Percentiles rank a stretch among this genome's conserved stretches.
Conservation (phyloP, 2,113 vertebrate genomes). For the Synodontis membranacea region DNA sequence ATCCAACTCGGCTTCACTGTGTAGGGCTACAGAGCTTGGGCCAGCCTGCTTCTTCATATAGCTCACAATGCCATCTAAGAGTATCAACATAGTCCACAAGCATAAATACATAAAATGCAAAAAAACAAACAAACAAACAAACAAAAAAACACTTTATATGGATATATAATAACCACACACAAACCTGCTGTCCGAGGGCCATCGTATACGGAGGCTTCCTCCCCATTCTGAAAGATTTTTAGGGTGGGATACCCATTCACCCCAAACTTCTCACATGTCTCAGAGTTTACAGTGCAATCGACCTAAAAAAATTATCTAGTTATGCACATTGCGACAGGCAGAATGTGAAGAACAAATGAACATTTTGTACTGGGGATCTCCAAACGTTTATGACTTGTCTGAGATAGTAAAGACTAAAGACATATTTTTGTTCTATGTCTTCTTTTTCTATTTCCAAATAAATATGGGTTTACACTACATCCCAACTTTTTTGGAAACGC, state of each 20-base stretch:
- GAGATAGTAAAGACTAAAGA: background rate
- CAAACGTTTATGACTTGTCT: background rate
- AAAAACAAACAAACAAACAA: background rate
- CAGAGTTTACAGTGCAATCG: slow-evolving; percentile 59
- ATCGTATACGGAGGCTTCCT: slow-evolving; percentile 54
- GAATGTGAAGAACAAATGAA: background rate
- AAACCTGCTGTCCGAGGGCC: slow-evolving; percentile 59
- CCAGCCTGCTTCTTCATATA: slow-evolving; percentile 59
- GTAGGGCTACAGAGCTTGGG: slow-evolving; percentile 54
- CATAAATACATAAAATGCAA: background rate
- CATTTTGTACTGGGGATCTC: background rate
- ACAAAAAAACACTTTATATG: background rate
- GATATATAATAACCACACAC: background rate
- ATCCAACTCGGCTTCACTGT: slow-evolving; percentile 48
- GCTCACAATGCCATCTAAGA: slow-evolving; percentile 58
- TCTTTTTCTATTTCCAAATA: too few species aligned
- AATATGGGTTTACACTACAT: too few species aligned
- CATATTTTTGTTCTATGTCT: too few species aligned
- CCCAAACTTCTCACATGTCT: slow-evolving; percentile 57
- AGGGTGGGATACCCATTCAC: slow-evolving; percentile 62
- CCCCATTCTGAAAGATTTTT: slow-evolving; percentile 60
- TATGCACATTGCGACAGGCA: background rate
- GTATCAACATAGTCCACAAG: background rate
- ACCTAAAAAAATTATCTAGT: slow-evolving; percentile 43
- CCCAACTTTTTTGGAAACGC: too few species aligned